Conservation (phyloP, 2,113 vertebrate species). For the Murina feae region DNA sequence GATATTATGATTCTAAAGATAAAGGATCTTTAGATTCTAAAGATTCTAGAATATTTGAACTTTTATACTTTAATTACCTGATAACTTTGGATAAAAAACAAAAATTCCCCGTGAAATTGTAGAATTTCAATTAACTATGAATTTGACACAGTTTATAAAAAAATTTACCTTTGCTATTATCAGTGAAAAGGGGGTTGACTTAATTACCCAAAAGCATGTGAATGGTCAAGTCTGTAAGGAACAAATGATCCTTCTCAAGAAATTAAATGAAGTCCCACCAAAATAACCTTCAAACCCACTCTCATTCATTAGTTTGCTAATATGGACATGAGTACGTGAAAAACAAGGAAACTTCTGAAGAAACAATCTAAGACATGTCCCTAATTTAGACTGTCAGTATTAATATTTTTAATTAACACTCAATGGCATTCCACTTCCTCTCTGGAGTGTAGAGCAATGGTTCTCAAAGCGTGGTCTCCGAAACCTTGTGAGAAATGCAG, state of each 20-base stretch:
- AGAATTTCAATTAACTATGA: conserved; percentile 14
- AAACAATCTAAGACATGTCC: neutral
- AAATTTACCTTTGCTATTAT: neutral
- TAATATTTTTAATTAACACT: neutral
- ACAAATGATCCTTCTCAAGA: neutral
- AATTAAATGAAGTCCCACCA: neutral
- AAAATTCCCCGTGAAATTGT: neutral
- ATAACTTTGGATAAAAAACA: neutral
- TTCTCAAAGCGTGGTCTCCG: neutral
- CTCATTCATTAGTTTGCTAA: neutral
- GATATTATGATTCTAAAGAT: neutral
- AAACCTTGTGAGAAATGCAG: neutral
- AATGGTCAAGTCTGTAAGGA: neutral
- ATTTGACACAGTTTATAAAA: conserved; percentile 14
- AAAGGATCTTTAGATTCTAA: conserved; percentile 7
- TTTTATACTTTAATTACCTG: neutral
- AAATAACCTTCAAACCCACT: neutral
- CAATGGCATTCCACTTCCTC: neutral
- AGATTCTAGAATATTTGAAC: neutral
- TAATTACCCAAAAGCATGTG: neutral
- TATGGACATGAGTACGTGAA: neutral
- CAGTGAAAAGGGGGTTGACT: neutral
- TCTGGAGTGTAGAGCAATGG: neutral
- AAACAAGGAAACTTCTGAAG: neutral
- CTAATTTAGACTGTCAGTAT: neutral